phyloP scores from a whole-genome alignment of 2,113 vertebrate genomes.

The Podocnemis expansa region DNA sequence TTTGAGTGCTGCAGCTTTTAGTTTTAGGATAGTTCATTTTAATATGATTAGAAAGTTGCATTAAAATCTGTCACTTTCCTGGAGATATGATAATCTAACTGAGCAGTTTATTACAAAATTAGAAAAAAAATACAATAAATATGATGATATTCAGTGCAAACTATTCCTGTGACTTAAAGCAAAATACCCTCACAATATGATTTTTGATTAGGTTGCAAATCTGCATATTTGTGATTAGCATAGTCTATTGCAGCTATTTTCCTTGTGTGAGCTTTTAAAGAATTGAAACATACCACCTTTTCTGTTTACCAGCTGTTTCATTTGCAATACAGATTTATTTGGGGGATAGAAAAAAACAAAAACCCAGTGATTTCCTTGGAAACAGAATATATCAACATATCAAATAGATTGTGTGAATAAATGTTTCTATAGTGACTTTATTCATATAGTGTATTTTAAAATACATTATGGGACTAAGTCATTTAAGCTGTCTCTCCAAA shows the following conservation, averaged over 20 bases:
- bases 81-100: neutral
- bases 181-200: neutral
- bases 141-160: neutral
- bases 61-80: neutral
- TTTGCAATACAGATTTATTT: neutral
- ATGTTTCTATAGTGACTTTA: neutral
- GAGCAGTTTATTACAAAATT: neutral
- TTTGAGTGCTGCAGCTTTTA: neutral
- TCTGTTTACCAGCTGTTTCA: neutral
- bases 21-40: neutral
- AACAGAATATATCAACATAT: neutral
- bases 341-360: neutral
- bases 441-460: neutral
- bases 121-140: neutral
- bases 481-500: neutral
- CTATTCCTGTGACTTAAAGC: conserved; percentile 4
- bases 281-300: neutral
- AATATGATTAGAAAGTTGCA: neutral
- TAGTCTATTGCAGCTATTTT: neutral
- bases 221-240: neutral
- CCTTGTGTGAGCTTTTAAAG: neutral
- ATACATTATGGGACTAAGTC: neutral
- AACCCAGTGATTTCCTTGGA: neutral
- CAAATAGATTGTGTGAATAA: neutral
- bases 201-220: neutral